phyloP scores from a whole-genome alignment of 2,113 vertebrate genomes.

The Solea senegalensis region DNA sequence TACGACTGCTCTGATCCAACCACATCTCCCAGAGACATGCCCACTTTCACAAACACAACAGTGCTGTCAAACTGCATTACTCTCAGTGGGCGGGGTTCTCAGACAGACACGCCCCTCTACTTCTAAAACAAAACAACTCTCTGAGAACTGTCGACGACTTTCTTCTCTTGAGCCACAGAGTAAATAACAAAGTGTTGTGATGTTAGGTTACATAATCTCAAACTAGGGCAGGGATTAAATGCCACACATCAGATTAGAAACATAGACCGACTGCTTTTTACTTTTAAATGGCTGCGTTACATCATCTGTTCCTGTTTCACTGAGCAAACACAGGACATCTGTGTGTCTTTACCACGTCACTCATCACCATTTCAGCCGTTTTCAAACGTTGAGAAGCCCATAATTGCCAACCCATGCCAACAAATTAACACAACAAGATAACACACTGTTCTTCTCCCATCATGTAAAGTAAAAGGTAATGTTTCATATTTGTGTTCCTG shows the following conservation, averaged over 20 bases:
- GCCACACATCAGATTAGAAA: background rate
- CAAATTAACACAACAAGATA: too few relatives aligned
- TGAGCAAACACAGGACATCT: background rate
- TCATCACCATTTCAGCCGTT: background rate
- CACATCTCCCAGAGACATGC: constrained; percentile 63
- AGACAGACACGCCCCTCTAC: constrained; percentile 38
- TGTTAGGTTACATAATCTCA: constrained; percentile 36
- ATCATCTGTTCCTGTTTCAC: constrained; percentile 37
- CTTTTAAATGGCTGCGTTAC: constrained; percentile 17
- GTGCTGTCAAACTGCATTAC: constrained; percentile 76
- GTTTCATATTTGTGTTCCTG: too few relatives aligned
- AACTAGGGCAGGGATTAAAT: constrained; percentile 20
- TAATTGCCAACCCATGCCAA: background rate
- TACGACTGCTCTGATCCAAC: constrained; percentile 69
- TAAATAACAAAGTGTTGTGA: background rate
- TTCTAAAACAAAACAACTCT: constrained; percentile 35
- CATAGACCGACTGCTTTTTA: background rate
- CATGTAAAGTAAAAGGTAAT: too few relatives aligned
- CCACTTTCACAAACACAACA: constrained; percentile 43
- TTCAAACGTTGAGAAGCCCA: background rate
- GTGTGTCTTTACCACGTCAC: too few relatives aligned
- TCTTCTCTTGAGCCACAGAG: constrained; percentile 17
- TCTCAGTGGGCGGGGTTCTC: constrained; percentile 36
- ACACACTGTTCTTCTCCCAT: too few relatives aligned
- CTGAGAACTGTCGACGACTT: constrained; percentile 11